phyloP scores from a whole-genome alignment of 2,797 vertebrate genomes.

The Artibeus lituratus region DNA sequence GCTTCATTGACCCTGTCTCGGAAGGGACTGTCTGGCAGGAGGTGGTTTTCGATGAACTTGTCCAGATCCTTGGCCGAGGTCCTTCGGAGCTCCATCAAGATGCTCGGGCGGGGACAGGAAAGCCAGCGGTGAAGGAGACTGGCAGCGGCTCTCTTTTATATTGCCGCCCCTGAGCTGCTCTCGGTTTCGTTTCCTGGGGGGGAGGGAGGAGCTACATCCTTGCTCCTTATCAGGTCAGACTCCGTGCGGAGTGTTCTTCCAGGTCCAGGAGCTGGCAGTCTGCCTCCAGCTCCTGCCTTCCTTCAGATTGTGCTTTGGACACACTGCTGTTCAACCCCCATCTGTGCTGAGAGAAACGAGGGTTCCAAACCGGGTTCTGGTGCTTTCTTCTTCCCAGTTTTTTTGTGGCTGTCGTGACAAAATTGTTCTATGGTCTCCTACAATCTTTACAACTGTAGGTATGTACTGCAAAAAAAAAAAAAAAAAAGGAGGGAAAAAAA shows the following conservation, averaged over 20 bases:
- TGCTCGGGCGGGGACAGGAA: accelerated
- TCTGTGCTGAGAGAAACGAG: neutral
- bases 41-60: neutral
- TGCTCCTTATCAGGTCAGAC: neutral
- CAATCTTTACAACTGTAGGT: neutral
- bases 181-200: neutral
- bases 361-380: neutral
- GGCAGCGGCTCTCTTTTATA: accelerated
- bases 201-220: neutral
- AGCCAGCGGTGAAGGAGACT: accelerated
- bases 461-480: neutral
- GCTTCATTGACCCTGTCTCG: accelerated
- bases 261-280: accelerated
- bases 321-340: neutral
- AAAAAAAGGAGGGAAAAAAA: too few relatives aligned
- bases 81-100: neutral
- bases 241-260: too few relatives aligned
- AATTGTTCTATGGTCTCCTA: neutral
- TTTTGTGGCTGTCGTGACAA: neutral
- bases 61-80: neutral
- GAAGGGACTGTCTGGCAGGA: neutral
- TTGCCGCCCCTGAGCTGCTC: accelerated
- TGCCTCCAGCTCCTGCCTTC: neutral
- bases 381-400: neutral
- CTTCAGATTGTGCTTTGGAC: neutral